A percentile compares a stretch with the other conserved stretches of the same genome.
phyloP scores from a whole-genome alignment of 2,888 invertebrate species.

The Ganaspis brasiliensis region DNA sequence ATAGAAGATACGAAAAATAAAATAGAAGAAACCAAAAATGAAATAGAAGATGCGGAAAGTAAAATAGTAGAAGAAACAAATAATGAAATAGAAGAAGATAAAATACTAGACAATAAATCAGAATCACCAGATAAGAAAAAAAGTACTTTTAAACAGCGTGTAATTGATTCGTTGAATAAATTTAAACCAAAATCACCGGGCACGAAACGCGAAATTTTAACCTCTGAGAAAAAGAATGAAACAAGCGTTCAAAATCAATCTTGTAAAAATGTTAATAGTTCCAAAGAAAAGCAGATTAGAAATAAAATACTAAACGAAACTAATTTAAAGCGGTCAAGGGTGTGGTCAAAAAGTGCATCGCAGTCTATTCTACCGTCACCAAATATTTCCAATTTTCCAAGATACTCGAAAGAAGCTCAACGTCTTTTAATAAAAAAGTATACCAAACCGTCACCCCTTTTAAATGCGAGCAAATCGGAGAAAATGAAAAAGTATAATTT shows the following conservation, averaged over 20 bases:
- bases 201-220: neutral
- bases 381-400: conserved; percentile 53
- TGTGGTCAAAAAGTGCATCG: conserved; percentile 62
- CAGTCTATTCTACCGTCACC: conserved; percentile 62
- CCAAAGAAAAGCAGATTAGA: neutral
- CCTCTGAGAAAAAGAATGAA: neutral
- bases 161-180: neutral
- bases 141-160: neutral
- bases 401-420: conserved; percentile 13
- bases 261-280: neutral
- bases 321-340: conserved; percentile 32
- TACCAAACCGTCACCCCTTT: neutral
- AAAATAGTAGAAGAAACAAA: neutral
- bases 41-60: neutral
- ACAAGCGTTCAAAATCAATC: neutral
- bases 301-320: neutral
- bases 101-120: neutral
- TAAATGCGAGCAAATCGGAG: conserved; percentile 57
- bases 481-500: conserved; percentile 63
- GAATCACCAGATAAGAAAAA: neutral
- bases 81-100: neutral
- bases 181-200: neutral
- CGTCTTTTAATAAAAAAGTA: conserved; percentile 13
- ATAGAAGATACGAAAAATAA: no score
- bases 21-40: no score